Percentiles rank a stretch among this genome's conserved stretches.
phyloP scores from a whole-genome alignment of 2,113 vertebrate genomes.

The Stegostoma tigrinum region DNA sequence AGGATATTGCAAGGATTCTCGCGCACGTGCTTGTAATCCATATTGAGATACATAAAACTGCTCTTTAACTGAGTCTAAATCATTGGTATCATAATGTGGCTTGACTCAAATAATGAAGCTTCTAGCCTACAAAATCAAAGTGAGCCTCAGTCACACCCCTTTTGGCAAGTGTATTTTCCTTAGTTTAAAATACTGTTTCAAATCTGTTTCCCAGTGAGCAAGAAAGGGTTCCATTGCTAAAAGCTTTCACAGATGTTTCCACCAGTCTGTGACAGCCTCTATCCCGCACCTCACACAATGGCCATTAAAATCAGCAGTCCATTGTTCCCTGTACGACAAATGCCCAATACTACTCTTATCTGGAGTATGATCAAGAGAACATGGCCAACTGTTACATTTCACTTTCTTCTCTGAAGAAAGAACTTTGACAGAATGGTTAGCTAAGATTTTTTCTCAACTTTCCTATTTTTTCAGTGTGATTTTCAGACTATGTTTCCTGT shows the following conservation, averaged over 20 bases:
- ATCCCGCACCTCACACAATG: background rate
- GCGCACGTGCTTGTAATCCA: background rate
- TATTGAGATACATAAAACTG: background rate
- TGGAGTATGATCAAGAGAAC: background rate
- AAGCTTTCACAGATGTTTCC: slow-evolving; percentile 34
- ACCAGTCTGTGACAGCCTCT: background rate
- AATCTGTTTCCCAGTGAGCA: background rate
- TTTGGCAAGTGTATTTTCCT: background rate
- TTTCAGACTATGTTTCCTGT: background rate
- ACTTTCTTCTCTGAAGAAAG: background rate
- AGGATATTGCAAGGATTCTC: background rate
- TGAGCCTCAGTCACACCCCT: background rate
- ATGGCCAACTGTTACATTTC: background rate
- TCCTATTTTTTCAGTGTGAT: background rate
- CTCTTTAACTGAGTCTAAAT: background rate
- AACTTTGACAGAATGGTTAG: background rate
- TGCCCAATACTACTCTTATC: background rate
- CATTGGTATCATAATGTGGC: background rate
- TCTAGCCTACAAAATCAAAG: background rate
- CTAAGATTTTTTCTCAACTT: background rate
- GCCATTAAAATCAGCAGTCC: background rate
- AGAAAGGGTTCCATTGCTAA: slow-evolving; percentile 12
- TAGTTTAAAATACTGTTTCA: slow-evolving; percentile 16
- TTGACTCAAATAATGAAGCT: background rate
- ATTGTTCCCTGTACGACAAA: background rate